phyloP scores from a whole-genome alignment of 2,888 invertebrate species.

The Drosophila cognata region DNA sequence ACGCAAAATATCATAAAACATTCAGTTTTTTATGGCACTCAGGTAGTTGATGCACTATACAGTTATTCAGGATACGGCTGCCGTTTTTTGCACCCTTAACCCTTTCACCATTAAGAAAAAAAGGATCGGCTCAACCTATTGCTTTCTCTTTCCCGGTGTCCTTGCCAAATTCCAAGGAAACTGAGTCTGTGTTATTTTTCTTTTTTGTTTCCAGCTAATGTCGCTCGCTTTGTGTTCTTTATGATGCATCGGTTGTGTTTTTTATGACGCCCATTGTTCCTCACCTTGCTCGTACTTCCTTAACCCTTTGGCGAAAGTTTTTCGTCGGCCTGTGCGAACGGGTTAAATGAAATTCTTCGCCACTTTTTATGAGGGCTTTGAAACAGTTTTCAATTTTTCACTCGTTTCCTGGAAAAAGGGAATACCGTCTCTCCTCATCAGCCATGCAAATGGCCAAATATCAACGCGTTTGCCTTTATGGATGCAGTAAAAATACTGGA shows the following conservation, averaged over 20 bases:
- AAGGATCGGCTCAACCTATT: conserved; percentile 1
- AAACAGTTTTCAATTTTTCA: neutral
- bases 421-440: conserved; percentile 51
- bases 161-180: conserved; percentile 60
- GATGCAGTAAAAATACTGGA: conserved; percentile 14
- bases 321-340: conserved; percentile 40
- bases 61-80: conserved; percentile 17
- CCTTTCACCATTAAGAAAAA: conserved; percentile 76
- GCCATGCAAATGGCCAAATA: conserved; percentile 43
- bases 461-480: conserved; percentile 38
- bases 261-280: conserved; percentile 65
- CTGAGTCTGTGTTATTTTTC: conserved; percentile 8
- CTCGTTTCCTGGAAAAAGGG: conserved; percentile 57
- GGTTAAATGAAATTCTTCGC: conserved; percentile 57
- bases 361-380: conserved; percentile 61
- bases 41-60: conserved; percentile 33
- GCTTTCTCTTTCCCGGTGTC: conserved; percentile 45
- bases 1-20: conserved; percentile 58
- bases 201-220: conserved; percentile 73
- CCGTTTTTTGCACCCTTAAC: conserved; percentile 70
- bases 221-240: conserved; percentile 65
- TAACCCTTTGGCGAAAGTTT: conserved; percentile 68
- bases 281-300: conserved; percentile 60
- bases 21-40: conserved; percentile 68
- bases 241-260: conserved; percentile 73